These are phyloP conservation scores for Syrmaticus mikado DNA, from an alignment of 2,113 vertebrate genomes.

Conservation along the genomic window DNA sequence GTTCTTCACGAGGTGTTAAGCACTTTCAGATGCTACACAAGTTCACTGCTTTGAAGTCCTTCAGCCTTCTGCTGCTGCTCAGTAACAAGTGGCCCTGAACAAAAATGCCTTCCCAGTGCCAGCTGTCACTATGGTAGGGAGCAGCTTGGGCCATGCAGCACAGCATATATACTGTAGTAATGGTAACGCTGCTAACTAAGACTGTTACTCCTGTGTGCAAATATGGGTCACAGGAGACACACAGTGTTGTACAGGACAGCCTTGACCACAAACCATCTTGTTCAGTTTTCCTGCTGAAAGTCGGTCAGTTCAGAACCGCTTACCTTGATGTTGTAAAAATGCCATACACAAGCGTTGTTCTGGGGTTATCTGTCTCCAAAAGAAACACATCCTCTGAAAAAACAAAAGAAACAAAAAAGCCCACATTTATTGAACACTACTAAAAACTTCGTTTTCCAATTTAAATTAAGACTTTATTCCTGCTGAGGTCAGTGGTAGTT, in stretches of 20 bases:
- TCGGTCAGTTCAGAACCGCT: neutral
- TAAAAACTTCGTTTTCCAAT: neutral
- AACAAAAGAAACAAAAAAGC: neutral
- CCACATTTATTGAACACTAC: neutral
- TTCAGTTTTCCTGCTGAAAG: neutral
- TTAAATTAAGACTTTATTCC: neutral
- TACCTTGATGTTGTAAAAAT: constrained; percentile 98
- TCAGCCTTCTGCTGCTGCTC: neutral
- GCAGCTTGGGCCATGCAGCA: neutral
- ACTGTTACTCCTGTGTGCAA: neutral
- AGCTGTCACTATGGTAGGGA: neutral
- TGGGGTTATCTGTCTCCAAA: constrained; percentile 92
- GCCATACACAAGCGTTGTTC: constrained; percentile 91
- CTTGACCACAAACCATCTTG: neutral
- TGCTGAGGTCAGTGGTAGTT: neutral
- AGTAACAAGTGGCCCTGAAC: neutral
- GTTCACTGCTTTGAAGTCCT: neutral
- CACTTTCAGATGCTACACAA: neutral
- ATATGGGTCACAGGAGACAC: neutral
- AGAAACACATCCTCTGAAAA: constrained; percentile 93
- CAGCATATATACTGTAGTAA: neutral
- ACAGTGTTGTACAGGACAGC: neutral
- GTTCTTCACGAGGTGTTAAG: constrained; percentile 21
- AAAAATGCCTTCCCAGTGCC: neutral
- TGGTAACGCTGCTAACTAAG: neutral